Conservation (phyloP, 1,140 invertebrate species). For the Drosophila biarmipes region DNA sequence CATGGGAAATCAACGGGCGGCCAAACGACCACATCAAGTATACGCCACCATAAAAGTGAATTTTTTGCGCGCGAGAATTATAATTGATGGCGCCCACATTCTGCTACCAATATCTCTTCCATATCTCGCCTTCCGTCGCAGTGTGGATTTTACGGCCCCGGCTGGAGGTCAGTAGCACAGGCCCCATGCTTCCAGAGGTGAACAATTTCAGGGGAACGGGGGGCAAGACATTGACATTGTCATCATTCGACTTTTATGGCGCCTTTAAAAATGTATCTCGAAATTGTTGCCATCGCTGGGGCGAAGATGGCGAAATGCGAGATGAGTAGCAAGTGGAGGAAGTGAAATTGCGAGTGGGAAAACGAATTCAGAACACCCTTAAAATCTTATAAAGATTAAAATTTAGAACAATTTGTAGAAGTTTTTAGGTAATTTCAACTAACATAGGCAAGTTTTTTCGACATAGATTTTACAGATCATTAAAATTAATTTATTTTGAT, state of each 20-base stretch:
- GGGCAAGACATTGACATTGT: constrained; percentile 78
- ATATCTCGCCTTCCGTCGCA: constrained; percentile 6
- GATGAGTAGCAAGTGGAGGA: constrained; percentile 35
- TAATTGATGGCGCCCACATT: constrained; percentile 72
- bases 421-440: too few species aligned
- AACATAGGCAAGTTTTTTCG: too few species aligned
- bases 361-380: background rate
- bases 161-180: constrained; percentile 79
- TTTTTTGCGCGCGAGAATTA: constrained; percentile 61
- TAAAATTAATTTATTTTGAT: too few species aligned
- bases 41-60: constrained; percentile 78
- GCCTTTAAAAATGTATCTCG: constrained; percentile 78
- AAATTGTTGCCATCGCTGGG: constrained; percentile 49
- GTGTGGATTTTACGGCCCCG: constrained; percentile 58
- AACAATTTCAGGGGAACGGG: background rate
- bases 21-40: constrained; percentile 67
- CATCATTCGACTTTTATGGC: constrained; percentile 82
- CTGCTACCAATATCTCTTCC: constrained; percentile 32
- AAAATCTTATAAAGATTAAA: background rate
- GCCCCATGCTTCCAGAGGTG: constrained; percentile 48
- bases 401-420: background rate
- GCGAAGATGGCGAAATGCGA: constrained; percentile 51
- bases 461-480: too few species aligned
- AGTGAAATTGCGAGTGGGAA: background rate
- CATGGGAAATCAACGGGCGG: constrained; percentile 35